Percentiles rank a stretch among this genome's conserved stretches.
Evolutionary conservation across 2,888 invertebrate genomes (phyloP).

Genomic region (Phyllotreta cruciferae): DNA sequence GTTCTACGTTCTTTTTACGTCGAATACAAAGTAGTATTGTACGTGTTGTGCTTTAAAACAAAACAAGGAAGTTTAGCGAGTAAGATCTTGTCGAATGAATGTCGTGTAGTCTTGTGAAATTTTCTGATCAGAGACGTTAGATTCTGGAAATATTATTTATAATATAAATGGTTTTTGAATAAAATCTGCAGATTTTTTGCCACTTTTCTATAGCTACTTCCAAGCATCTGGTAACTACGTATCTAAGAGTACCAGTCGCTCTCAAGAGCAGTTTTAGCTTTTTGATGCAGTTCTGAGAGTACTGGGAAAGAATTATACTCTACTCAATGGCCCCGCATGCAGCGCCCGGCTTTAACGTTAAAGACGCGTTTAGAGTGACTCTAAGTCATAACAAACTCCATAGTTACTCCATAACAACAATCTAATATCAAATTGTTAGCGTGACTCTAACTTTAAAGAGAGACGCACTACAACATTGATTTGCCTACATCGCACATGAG

Average conservation of each 20-base stretch:
- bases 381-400: no score
- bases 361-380: no score
- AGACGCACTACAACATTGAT: no score
- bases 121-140: slow-evolving; percentile 47
- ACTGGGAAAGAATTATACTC: no score
- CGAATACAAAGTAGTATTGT: slow-evolving; percentile 46
- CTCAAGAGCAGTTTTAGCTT: no score
- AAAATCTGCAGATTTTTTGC: slow-evolving; percentile 37
- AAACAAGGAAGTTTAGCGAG: slow-evolving; percentile 41
- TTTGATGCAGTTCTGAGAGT: no score
- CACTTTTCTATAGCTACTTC: slow-evolving; percentile 9
- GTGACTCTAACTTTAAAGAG: no score
- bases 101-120: slow-evolving; percentile 50
- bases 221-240: not conserved
- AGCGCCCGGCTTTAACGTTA: no score
- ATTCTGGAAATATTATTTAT: slow-evolving; percentile 47
- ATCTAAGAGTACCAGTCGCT: not conserved
- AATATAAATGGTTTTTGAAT: slow-evolving; percentile 46
- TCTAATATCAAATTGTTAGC: no score
- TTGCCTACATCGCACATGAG: no score
- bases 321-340: no score
- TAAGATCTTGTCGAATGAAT: slow-evolving; percentile 50
- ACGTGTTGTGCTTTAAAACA: slow-evolving; percentile 48
- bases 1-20: slow-evolving; percentile 28
- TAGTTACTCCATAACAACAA: no score